phyloP scores from a whole-genome alignment of 2,113 vertebrate genomes.

The Pongo abelii region DNA sequence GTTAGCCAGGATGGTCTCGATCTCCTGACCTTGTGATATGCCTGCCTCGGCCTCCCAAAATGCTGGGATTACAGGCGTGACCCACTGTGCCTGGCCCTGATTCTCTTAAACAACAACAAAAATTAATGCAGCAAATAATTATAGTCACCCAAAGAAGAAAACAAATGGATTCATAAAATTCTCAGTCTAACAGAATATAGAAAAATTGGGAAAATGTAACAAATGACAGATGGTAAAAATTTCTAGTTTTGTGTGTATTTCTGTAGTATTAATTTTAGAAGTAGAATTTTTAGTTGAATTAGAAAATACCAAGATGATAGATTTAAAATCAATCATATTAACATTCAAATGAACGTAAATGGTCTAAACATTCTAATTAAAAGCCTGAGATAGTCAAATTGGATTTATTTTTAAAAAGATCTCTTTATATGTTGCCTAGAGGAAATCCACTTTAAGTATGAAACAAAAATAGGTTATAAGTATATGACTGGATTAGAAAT shows the following conservation, averaged over 20 bases:
- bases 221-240: background rate
- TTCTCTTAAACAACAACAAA: background rate
- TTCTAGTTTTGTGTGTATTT: background rate
- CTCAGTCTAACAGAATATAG: background rate
- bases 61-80: too few relatives aligned
- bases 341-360: background rate
- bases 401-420: background rate
- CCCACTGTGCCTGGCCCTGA: background rate
- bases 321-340: background rate
- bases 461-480: background rate
- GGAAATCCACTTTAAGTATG: background rate
- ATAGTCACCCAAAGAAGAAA: background rate
- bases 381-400: background rate
- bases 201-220: background rate
- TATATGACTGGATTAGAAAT: background rate
- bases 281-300: background rate
- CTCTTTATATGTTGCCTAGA: background rate
- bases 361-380: slow-evolving; percentile 14
- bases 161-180: background rate
- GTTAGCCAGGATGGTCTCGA: too few relatives aligned
- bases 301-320: background rate
- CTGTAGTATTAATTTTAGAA: background rate
- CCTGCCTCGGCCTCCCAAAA: too few relatives aligned
- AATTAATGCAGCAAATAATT: background rate
- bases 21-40: too few relatives aligned